Conservation (phyloP, 2,113 vertebrate genomes). For the Periophthalmodon schlosseri region DNA sequence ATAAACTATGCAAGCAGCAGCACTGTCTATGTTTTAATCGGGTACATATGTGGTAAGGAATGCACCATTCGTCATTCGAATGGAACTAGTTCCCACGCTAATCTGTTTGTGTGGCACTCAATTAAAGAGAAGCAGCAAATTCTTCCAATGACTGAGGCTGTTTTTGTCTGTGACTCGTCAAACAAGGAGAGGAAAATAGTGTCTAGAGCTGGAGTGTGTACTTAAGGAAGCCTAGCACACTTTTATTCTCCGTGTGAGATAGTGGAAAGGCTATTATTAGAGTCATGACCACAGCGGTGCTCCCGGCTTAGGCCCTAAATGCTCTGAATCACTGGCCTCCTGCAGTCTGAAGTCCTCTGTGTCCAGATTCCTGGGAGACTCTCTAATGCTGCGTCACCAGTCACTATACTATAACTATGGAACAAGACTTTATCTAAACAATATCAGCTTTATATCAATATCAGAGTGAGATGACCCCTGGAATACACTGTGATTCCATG, state of each 20-base stretch:
- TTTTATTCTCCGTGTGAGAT: conserved; percentile 48
- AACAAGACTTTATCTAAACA: neutral
- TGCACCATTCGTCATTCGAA: conserved; percentile 47
- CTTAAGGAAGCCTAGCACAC: conserved; percentile 48
- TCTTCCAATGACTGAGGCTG: conserved; percentile 29
- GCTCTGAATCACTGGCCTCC: conserved; percentile 49
- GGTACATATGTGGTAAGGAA: conserved; percentile 48
- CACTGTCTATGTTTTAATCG: conserved; percentile 22
- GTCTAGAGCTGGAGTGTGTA: conserved; percentile 36
- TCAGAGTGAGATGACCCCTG: neutral
- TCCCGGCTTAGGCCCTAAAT: conserved; percentile 49
- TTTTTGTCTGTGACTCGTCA: conserved; percentile 50
- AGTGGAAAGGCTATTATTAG: conserved; percentile 68
- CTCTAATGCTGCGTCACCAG: conserved; percentile 46
- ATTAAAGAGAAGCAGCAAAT: conserved; percentile 32
- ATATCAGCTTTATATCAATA: no score
- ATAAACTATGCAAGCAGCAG: conserved; percentile 31
- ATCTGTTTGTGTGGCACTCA: conserved; percentile 35
- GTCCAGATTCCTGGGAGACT: conserved; percentile 38
- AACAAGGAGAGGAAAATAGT: conserved; percentile 39
- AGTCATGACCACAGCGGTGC: conserved; percentile 45
- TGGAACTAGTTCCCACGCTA: conserved; percentile 39
- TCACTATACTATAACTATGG: conserved; percentile 24
- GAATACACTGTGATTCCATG: neutral
- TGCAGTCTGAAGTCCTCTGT: conserved; percentile 41